Conservation (phyloP, 2,113 vertebrate species). For the Ursus arctos region DNA sequence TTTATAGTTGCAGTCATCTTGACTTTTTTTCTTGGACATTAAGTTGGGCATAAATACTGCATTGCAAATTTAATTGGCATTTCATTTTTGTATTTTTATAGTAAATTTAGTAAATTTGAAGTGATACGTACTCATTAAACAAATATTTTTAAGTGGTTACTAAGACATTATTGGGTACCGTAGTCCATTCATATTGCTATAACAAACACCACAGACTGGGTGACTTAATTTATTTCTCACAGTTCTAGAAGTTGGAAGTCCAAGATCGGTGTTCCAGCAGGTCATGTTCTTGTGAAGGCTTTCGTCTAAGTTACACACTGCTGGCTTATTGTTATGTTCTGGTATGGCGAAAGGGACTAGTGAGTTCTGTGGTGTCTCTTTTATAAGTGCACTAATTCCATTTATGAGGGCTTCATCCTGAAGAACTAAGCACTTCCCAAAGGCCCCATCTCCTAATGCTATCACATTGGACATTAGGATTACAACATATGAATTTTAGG, state of each 20-base stretch:
- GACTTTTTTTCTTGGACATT: not conserved
- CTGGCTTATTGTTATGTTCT: not conserved
- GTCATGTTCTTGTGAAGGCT: not conserved
- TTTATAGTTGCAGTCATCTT: not conserved
- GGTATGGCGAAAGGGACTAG: not conserved
- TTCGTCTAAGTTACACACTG: not conserved
- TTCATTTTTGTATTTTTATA: not conserved
- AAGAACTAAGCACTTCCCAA: not conserved
- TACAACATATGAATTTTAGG: not conserved
- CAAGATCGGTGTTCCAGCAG: not conserved
- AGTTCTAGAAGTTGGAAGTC: not conserved
- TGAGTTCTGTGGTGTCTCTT: not conserved
- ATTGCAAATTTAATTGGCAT: not conserved
- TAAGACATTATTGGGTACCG: not conserved
- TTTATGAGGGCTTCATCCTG: not conserved
- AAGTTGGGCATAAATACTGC: not conserved
- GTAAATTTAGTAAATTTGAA: not conserved
- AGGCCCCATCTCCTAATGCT: not conserved
- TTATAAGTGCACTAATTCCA: not conserved
- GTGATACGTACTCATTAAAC: not conserved
- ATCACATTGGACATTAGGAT: not conserved
- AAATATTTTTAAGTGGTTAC: not conserved
- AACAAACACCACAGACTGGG: not conserved
- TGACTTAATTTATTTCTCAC: not conserved
- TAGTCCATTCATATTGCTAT: not conserved